Conservation (phyloP, 2,888 invertebrate genomes). For the Polydrusus pterygomalis region DNA sequence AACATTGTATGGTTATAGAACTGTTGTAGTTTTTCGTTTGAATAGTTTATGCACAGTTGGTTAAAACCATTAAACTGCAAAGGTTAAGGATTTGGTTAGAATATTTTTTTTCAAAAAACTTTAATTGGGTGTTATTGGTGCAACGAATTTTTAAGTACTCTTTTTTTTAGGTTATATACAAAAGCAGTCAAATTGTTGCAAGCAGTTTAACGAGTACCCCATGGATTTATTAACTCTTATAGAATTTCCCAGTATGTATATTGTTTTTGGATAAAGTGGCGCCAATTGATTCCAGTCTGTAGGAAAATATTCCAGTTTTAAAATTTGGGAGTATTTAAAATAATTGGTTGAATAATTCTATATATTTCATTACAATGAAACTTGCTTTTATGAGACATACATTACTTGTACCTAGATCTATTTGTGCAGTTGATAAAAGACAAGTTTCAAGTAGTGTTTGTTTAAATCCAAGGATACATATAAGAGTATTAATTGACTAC, state of each 20-base stretch:
- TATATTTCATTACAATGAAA: not conserved
- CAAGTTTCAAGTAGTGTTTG: not conserved
- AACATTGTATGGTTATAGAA: conserved; percentile 98
- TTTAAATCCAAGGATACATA: conserved; percentile 9
- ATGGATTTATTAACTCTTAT: conserved; percentile 8
- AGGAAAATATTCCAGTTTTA: not conserved
- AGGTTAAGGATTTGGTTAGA: conserved; percentile 55
- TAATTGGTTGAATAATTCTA: not conserved
- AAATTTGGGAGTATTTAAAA: not conserved
- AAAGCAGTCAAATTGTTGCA: conserved; percentile 7
- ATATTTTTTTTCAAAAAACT: conserved; percentile 10
- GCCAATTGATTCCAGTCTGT: conserved; percentile 6
- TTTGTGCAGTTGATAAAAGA: too few relatives aligned
- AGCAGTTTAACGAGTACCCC: not conserved
- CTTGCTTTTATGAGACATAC: not conserved
- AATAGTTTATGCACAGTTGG: conserved; percentile 97
- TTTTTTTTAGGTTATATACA: conserved; percentile 26
- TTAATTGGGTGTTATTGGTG: not conserved
- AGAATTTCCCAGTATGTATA: not conserved
- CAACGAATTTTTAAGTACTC: not conserved
- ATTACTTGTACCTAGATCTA: too few relatives aligned
- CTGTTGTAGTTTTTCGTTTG: conserved; percentile 95
- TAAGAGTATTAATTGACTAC: not conserved
- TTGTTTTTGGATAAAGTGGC: not conserved
- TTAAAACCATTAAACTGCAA: conserved; percentile 94